Conservation (phyloP, 2,888 invertebrate species). For the Scotopteryx bipunctaria region DNA sequence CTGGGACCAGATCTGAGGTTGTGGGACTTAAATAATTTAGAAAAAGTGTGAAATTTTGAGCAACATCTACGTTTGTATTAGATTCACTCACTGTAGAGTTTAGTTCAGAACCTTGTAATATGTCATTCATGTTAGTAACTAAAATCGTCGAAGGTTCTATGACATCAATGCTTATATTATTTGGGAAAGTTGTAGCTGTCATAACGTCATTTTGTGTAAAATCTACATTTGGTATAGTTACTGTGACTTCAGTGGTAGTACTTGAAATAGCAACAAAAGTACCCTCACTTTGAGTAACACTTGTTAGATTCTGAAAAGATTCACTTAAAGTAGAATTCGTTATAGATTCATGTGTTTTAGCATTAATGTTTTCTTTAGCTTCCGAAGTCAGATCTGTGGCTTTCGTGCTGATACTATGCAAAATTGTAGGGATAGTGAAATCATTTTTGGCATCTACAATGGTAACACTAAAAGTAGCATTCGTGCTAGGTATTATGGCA, state of each 20-base stretch:
- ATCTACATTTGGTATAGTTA: background rate
- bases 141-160: too few species aligned
- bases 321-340: background rate
- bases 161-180: background rate
- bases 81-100: background rate
- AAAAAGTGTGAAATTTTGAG: too few species aligned
- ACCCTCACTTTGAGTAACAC: background rate
- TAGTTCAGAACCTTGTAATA: too few species aligned
- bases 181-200: background rate
- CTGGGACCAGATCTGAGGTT: background rate
- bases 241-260: background rate
- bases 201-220: background rate
- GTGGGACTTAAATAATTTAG: too few species aligned
- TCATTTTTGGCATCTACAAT: background rate
- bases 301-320: background rate
- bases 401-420: background rate
- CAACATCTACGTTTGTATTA: too few species aligned
- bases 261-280: background rate
- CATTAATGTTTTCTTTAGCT: background rate
- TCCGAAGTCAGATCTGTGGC: background rate
- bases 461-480: constrained; percentile 3
- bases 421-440: background rate
- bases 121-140: too few species aligned
- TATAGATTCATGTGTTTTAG: background rate
- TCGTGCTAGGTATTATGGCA: background rate